Percentiles rank a stretch among this genome's conserved stretches.
These are phyloP conservation scores for Anabas testudineus DNA, from an alignment of 2,797 vertebrate species.

Conservation along the genomic window DNA sequence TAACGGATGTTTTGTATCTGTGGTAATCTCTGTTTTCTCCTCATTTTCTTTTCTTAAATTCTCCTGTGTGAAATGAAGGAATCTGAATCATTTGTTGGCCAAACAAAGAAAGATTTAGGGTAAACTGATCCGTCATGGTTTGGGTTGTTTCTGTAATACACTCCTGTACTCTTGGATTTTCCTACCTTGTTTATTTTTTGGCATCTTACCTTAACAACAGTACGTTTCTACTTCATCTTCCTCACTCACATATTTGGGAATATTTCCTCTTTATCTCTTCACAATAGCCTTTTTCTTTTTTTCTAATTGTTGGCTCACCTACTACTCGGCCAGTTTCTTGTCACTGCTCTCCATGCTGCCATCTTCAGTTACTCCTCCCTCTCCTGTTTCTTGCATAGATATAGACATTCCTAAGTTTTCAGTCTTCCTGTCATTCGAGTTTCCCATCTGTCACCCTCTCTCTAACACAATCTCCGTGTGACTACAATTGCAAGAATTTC, in stretches of 20 bases:
- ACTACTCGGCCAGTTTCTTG: conserved; percentile 35
- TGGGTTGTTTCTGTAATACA: not conserved
- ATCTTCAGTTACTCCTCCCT: conserved; percentile 59
- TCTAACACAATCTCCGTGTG: not conserved
- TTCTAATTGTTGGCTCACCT: too few species aligned
- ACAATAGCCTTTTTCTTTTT: too few species aligned
- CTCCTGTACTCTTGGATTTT: not conserved
- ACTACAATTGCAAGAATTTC: conserved; percentile 24
- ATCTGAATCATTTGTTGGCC: not conserved
- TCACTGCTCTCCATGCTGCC: conserved; percentile 53
- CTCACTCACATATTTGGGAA: conserved; percentile 11
- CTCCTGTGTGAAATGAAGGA: conserved; percentile 5
- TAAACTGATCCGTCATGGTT: conserved; percentile 13
- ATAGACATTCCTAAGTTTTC: conserved; percentile 55
- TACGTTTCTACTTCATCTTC: not conserved
- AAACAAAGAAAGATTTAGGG: conserved; percentile 15
- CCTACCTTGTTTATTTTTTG: not conserved
- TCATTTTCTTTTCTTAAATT: conserved; percentile 28
- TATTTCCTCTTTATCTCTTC: not conserved
- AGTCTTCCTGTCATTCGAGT: conserved; percentile 10
- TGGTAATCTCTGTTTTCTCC: not conserved
- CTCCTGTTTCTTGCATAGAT: conserved; percentile 74
- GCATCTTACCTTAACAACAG: not conserved
- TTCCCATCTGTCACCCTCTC: conserved; percentile 13
- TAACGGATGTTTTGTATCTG: not conserved